Conservation (phyloP, 2,888 invertebrate genomes). For the Plusia festucae region DNA sequence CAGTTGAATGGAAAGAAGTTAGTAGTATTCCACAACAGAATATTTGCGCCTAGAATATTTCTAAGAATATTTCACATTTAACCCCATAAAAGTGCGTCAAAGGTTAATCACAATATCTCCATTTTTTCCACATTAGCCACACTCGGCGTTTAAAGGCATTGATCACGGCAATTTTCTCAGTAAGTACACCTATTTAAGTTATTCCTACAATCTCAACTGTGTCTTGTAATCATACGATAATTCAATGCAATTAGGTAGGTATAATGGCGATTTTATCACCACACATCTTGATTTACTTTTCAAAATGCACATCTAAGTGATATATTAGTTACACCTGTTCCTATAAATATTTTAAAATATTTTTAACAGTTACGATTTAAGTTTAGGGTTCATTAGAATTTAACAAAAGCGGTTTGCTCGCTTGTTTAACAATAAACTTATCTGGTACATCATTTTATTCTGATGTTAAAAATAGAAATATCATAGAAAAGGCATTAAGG, state of each 20-base stretch:
- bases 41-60: too few species aligned
- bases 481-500: not conserved
- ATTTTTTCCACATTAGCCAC: constrained; percentile 18
- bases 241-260: constrained; percentile 12
- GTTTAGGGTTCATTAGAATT: not conserved
- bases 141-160: constrained; percentile 14
- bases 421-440: not conserved
- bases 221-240: constrained; percentile 23
- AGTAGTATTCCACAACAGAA: constrained; percentile 2
- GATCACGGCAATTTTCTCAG: constrained; percentile 26
- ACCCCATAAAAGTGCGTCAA: not conserved
- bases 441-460: not conserved
- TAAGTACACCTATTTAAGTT: constrained; percentile 15
- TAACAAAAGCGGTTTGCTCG: not conserved
- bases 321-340: not conserved
- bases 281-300: constrained; percentile 10
- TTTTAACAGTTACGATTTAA: not conserved
- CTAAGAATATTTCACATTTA: not conserved
- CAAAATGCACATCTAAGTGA: not conserved
- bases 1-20: not conserved
- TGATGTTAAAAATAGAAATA: not conserved
- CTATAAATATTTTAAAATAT: constrained; percentile 1
- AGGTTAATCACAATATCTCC: constrained; percentile 7
- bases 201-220: constrained; percentile 25
- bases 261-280: constrained; percentile 6